Base-by-base conservation (phyloP, 30 jellyfish, hydroid and myxozoan species). In the Hydractinia echinata region DNA sequence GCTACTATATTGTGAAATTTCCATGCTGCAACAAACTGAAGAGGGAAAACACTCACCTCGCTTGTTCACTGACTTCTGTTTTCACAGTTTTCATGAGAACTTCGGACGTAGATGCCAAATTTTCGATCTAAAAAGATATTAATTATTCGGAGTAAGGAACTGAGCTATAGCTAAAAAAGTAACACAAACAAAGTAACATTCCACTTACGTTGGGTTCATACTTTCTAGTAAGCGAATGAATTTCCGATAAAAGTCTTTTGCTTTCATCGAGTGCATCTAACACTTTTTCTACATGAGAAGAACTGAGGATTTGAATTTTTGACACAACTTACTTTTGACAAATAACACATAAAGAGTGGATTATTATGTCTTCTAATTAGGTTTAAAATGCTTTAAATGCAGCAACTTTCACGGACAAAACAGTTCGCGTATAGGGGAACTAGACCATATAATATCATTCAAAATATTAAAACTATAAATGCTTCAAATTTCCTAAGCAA, bases 231-330 rank as follows among this genome's bases (percentile, higher is more conserved):
- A 77, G 73, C 19, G 73, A 66, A 9, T 19, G 5, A 30, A 77
- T 21, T 77, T 77, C 85, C 10, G 73, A 78, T 55, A 77, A 60
- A 10, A 53, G 60, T 21, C 53, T 10, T 51, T 54, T 51, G 60
- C 85, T 77, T 60, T 77, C 85, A 61, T 77, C 79, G 10, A 77
- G 49, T 18, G 85, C 76, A 9, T 11, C 60, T 4, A 77, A 15
- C 85, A 77, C 16, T 30, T 55, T 66, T 48, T 77, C 85, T 77
- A n/a, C 6, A 60, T 56, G 53, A 9, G 39, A 20, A 20, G 66
- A 71, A 67, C 44, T 30, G 44, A 30, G 44, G 44, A 30, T 30
- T 30, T 30, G 2, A 30, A 30, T 30, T 30, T 30, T 30, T 30
- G 44, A 30, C 44, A 30, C 44, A 30, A 30, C 44, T 30, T 1